Percentiles rank a stretch among this genome's conserved stretches.
These are phyloP conservation scores for Diplosoma virens DNA, from an alignment of 23 tunicate species.

Conservation along the genomic window DNA sequence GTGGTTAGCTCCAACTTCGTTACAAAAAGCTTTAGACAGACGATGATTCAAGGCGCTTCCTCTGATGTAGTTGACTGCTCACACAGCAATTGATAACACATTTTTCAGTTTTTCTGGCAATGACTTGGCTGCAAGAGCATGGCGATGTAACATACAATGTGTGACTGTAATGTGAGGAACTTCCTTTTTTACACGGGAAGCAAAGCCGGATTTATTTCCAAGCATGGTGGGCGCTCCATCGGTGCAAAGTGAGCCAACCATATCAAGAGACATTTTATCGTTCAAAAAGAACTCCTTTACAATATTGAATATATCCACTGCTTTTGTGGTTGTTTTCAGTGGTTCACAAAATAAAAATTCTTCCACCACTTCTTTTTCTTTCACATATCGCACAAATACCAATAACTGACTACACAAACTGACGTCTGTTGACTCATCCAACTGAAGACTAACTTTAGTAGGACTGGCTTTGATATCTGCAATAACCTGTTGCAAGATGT, in stretches of 20 bases:
- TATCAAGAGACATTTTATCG: slow-evolving; percentile 15
- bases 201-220: slow-evolving; percentile 28
- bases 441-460: slow-evolving; percentile 15
- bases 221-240: slow-evolving; percentile 41
- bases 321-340: slow-evolving; percentile 21
- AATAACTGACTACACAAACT: no score
- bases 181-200: slow-evolving; percentile 17
- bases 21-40: slow-evolving; percentile 23
- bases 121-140: slow-evolving; percentile 22
- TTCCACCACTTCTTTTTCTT: slow-evolving; percentile 27
- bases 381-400: slow-evolving; percentile 27
- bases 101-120: slow-evolving; percentile 20
- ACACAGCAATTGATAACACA: slow-evolving; percentile 28
- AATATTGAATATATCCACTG: slow-evolving; percentile 17
- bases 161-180: slow-evolving; percentile 13
- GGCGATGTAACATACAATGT: slow-evolving; percentile 22
- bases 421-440: slow-evolving; percentile 45
- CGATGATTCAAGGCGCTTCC: slow-evolving; percentile 20
- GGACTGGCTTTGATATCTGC: slow-evolving; percentile 29
- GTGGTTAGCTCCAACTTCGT: slow-evolving; percentile 23
- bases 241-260: slow-evolving; percentile 20
- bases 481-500: slow-evolving; percentile 26
- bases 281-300: slow-evolving; percentile 26
- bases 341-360: slow-evolving; percentile 19
- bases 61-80: slow-evolving; percentile 21